These are phyloP conservation scores for Lycodopsis pacificus DNA, from an alignment of 2,797 vertebrate species.

Conservation along the genomic window DNA sequence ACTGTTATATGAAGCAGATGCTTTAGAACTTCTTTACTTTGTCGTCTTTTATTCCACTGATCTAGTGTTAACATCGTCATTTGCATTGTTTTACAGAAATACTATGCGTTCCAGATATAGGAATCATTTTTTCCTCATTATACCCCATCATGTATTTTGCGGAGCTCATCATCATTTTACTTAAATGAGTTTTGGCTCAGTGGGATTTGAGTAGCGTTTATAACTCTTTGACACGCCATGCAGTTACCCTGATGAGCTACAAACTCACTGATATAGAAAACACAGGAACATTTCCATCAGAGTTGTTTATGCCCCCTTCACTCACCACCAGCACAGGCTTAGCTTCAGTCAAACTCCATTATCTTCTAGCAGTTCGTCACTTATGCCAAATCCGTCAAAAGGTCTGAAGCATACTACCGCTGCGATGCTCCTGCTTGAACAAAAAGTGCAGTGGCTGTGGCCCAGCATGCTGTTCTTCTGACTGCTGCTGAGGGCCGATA, in stretches of 20 bases:
- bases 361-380: neutral
- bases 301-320: neutral
- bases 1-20: neutral
- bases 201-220: neutral
- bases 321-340: neutral
- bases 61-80: neutral
- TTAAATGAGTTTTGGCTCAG: neutral
- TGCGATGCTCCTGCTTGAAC: neutral
- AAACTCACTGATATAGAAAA: constrained; percentile 1
- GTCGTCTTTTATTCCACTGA: neutral
- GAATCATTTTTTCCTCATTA: neutral
- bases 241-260: neutral
- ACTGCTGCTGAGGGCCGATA: neutral
- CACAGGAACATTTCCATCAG: neutral
- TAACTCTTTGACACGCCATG: neutral
- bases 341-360: constrained; percentile 5
- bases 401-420: neutral
- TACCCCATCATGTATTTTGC: neutral
- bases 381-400: constrained; percentile 3
- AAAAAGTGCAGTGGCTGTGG: neutral
- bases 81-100: neutral
- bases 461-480: neutral
- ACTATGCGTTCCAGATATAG: neutral
- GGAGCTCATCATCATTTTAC: neutral
- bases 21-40: neutral